Evolutionary conservation across 2,797 vertebrate genomes (phyloP), one percentile per base, ranked within the genome.

Genomic region (Dicrostonyx torquatus): DNA sequence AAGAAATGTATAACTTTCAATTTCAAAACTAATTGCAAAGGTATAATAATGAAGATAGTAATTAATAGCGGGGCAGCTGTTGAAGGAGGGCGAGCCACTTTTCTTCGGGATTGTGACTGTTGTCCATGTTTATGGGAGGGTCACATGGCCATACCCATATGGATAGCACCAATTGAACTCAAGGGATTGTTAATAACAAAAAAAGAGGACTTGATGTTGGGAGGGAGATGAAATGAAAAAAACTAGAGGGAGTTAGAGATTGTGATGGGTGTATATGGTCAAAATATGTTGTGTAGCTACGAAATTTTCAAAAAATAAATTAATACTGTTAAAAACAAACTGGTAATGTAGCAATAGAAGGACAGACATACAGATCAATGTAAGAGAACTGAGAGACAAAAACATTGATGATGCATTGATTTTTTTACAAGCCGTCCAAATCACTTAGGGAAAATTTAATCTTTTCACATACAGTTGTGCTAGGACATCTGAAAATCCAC

Each of bases 1-100:
- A 31, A 12, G 5, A 66, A 34, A 73, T 11, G 53, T 37, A 93
- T 10, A 43, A 13, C 55, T 85, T 22, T 58, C 5, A 24, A 53
- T 85, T 94, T 94, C 40, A 90, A 79, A 89, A 84, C 2, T 31
- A 58, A 88, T 43, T 79, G 53, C 26, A 93, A 75, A 53, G 48
- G 20, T 84, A 68, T 2, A 78, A 24, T 87, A 83, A 53, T 53
- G 29, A 78, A 34, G 6, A 22, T 48, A 83, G 9, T 20, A 64
- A 34, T 13, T 64, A 20, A 5, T 45, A 64, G 17, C 48, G 62
- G 55, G 43, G 37, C 62, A 14, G 29, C 15, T 83, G 10, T 34
- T 83, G 60, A 64, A 43, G 60, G 43, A 64, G 20, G 14, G 17
- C 26, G 20, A 15, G 12, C 14, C 53, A 80, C 22, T 40, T 80